Conservation (phyloP, 2,797 vertebrate species). For the Otolemur crassicaudatus region DNA sequence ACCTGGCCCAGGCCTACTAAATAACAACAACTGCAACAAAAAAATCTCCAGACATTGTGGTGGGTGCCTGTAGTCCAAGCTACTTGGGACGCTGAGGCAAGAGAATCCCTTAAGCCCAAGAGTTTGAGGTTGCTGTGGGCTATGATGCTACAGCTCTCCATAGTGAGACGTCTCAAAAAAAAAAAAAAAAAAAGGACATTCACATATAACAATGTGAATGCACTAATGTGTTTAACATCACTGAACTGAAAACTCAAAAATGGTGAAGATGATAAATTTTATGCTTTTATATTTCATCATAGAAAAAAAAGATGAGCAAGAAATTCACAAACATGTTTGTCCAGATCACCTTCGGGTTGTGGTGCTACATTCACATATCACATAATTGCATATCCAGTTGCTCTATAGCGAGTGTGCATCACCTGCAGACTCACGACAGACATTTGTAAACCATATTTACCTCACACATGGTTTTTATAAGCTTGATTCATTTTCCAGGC, state of each 20-base stretch:
- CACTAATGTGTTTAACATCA: background rate
- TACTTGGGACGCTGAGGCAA: too few relatives aligned
- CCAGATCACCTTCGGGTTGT: background rate
- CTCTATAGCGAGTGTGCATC: background rate
- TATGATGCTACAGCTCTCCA: too few relatives aligned
- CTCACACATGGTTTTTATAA: background rate
- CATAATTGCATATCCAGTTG: background rate
- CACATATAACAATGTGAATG: background rate
- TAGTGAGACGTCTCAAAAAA: too few relatives aligned
- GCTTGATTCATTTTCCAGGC: background rate
- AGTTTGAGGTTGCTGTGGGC: too few relatives aligned
- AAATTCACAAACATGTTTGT: background rate
- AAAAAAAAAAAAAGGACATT: background rate
- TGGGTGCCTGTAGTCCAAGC: too few relatives aligned
- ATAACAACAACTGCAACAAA: too few relatives aligned
- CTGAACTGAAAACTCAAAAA: background rate
- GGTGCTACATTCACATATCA: background rate
- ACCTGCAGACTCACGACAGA: background rate
- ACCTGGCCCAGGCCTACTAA: too few relatives aligned
- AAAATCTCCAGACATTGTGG: too few relatives aligned
- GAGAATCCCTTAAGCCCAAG: too few relatives aligned
- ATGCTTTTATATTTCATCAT: background rate
- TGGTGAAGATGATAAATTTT: background rate
- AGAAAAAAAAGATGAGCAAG: background rate
- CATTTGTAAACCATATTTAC: background rate